Base-by-base conservation (phyloP, 2,113 vertebrate genomes). In the Erpornis zantholeuca region DNA sequence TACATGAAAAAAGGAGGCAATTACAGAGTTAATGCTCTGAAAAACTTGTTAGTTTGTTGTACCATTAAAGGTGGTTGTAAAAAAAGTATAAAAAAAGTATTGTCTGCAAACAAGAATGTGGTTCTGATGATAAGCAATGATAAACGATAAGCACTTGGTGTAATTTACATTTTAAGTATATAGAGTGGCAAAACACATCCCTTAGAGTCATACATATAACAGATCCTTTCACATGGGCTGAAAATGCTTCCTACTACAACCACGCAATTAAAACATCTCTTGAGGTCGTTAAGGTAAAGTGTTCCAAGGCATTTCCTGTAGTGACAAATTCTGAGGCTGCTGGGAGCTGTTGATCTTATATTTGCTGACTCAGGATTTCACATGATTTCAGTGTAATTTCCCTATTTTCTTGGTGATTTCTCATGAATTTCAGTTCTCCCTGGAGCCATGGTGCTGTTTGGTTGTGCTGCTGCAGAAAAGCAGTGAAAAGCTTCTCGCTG, bases 1-100 rank as follows among this genome's bases (percentile, higher is more conserved):
- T 25, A 40, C 42, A 50, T 10, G 40, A 18, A 65, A 52, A 82
- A 65, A 45, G 33, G 33, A 82, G 76, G 78, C 52, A 68, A 84
- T 92, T 89, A 88, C 40, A 63, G 81, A 91, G 65, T 79, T 92
- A 89, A 94, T 97, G 84, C 84, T 42, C 90, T 82, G 92, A 84
- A 70, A 91, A 81, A 88, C 75, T 90, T 93, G 69, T 86, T 91
- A 78, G 92, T 89, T 89, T 75, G 70, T 70, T 15, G 5, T 82
- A 53, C 63, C 66, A 31, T 70, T 91, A 79, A 73, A 91, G 88
- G 70, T 82, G 33, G 33, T 28, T 65, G 60, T 76, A 70, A 86
- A 94, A 94, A 63, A 71, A 52, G 77, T 15, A 44, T 16, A 20
- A 88, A 73, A 38, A 25, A 49, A 66, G 23, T 31, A 35, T 36